phyloP scores from a whole-genome alignment of 2,888 invertebrate genomes.

The Aphelenchoides bicaudatus region DNA sequence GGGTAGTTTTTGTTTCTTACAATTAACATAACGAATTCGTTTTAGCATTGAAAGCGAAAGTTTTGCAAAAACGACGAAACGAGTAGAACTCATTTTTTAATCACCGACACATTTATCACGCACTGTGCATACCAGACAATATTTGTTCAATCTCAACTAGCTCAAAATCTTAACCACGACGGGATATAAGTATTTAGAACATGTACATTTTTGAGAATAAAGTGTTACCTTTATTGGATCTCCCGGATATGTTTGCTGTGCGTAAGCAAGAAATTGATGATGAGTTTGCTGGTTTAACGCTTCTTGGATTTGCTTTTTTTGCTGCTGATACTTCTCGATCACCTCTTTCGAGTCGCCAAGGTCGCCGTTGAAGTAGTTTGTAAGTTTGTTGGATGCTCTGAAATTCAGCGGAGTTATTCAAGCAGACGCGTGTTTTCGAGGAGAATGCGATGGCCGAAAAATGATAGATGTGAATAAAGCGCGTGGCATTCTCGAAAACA shows the following conservation, averaged over 20 bases:
- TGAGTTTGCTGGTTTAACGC: constrained; percentile 82
- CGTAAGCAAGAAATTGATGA: constrained; percentile 82
- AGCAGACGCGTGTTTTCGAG: too few relatives aligned
- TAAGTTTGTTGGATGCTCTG: background rate
- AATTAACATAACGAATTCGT: too few relatives aligned
- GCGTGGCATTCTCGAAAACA: too few relatives aligned
- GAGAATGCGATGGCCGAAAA: too few relatives aligned
- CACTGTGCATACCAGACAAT: background rate
- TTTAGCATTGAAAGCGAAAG: background rate
- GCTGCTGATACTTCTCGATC: constrained; percentile 39
- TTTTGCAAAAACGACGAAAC: background rate
- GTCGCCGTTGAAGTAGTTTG: constrained; percentile 28
- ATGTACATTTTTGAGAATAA: constrained; percentile 22
- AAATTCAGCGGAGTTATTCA: background rate
- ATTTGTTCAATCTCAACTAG: too few relatives aligned
- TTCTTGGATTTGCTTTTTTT: constrained; percentile 75
- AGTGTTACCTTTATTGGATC: constrained; percentile 66
- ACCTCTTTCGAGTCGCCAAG: constrained; percentile 35
- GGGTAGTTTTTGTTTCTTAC: too few relatives aligned
- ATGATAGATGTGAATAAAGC: too few relatives aligned
- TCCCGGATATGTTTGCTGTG: constrained; percentile 79
- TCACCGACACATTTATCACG: background rate
- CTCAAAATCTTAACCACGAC: background rate
- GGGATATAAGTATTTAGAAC: constrained; percentile 12
- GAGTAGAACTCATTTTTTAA: background rate